These are phyloP conservation scores for Leptestheria dahalacensis DNA, from an alignment of 1,140 invertebrate genomes.

Conservation along the genomic window DNA sequence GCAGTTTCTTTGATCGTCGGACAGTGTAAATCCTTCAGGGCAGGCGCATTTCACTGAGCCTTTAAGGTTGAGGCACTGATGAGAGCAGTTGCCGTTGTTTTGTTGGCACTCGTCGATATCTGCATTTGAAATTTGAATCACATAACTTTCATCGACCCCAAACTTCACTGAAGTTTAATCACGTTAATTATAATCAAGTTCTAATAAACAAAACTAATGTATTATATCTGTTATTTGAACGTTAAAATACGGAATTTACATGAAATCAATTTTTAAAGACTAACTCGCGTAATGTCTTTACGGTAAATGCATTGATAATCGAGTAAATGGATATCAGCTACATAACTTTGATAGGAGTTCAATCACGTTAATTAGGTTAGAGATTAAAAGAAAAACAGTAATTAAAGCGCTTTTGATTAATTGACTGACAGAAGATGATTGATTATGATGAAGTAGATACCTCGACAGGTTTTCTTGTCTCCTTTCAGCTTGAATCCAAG, in stretches of 20 bases:
- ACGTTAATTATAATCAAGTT: no score
- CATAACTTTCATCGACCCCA: background rate
- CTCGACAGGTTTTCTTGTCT: conserved; percentile 14
- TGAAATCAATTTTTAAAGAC: no score
- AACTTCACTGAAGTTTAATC: no score
- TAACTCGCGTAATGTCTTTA: no score
- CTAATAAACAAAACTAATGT: no score
- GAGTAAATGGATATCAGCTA: no score
- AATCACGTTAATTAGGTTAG: no score
- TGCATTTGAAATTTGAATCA: conserved; percentile 13
- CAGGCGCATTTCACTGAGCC: conserved; percentile 44
- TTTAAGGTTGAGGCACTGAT: conserved; percentile 32
- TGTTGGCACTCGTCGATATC: conserved; percentile 40
- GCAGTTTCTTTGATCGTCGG: conserved; percentile 25
- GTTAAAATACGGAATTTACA: no score
- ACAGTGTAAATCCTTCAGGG: conserved; percentile 33
- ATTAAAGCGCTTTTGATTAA: background rate
- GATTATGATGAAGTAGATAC: conserved; percentile 17
- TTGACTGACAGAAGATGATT: background rate
- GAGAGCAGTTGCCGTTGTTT: conserved; percentile 39
- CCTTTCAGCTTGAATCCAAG: conserved; percentile 20
- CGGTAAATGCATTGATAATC: no score
- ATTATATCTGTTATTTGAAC: no score
- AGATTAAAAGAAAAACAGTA: no score
- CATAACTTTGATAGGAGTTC: no score